A percentile compares a stretch with the other conserved stretches of the same genome.
phyloP scores from a whole-genome alignment of 2,113 vertebrate species.

The Verasper variegatus region DNA sequence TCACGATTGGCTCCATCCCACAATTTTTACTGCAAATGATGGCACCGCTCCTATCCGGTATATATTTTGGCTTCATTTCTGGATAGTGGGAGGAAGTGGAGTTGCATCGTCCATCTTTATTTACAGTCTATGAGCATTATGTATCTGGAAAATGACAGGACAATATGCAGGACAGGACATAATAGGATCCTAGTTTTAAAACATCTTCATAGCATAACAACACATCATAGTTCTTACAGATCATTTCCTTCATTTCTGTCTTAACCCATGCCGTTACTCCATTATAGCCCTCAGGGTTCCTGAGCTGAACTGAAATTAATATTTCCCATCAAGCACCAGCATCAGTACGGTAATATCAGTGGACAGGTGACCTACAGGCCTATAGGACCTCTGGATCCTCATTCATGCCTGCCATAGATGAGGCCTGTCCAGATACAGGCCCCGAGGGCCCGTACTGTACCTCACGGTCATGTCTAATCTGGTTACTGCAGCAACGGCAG shows the following conservation, averaged over 20 bases:
- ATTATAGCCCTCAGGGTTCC: conserved; percentile 12
- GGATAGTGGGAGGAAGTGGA: too few species aligned
- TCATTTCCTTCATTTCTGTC: conserved; percentile 1
- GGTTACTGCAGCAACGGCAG: conserved; percentile 75
- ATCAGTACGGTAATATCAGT: conserved; percentile 56
- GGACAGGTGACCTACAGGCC: conserved; percentile 75
- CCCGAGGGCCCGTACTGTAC: conserved; percentile 65
- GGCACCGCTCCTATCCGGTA: too few species aligned
- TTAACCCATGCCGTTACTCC: background rate
- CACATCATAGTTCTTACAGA: background rate
- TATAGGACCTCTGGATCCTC: conserved; percentile 42
- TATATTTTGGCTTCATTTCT: too few species aligned
- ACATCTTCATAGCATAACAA: background rate
- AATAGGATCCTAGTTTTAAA: background rate
- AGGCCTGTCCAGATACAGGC: conserved; percentile 68
- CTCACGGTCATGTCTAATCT: conserved; percentile 75
- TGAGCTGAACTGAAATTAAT: conserved; percentile 41
- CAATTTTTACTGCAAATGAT: too few species aligned
- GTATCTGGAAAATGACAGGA: background rate
- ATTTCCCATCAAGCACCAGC: conserved; percentile 52
- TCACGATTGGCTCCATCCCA: too few species aligned
- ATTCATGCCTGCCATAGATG: conserved; percentile 38
- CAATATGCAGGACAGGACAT: background rate
- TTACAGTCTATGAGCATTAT: too few species aligned
- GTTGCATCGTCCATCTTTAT: too few species aligned